Evolutionary conservation across 2,888 invertebrate species (phyloP).

Genomic region (Pelosia muscerda): DNA sequence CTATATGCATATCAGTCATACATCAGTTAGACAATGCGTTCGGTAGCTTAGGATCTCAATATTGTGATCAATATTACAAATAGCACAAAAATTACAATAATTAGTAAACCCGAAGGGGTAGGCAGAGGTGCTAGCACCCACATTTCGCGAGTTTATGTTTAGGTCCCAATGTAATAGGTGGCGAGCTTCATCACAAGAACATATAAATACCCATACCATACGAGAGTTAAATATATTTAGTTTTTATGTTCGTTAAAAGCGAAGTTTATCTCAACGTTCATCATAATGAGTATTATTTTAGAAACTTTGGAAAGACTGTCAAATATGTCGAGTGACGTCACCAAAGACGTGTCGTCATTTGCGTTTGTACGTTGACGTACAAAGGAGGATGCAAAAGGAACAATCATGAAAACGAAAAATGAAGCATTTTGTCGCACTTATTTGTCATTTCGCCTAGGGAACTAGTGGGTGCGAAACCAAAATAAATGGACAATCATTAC

Average conservation of each 20-base stretch:
- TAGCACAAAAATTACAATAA: too few species aligned
- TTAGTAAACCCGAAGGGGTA: too few species aligned
- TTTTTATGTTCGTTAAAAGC: conserved; percentile 27
- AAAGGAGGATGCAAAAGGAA: conserved; percentile 66
- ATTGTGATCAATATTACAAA: neutral
- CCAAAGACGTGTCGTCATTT: conserved; percentile 55
- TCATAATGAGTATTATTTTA: conserved; percentile 70
- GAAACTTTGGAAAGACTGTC: conserved; percentile 64
- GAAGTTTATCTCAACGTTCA: conserved; percentile 54
- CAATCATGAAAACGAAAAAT: conserved; percentile 66
- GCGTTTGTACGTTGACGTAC: conserved; percentile 56
- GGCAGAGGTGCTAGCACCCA: too few species aligned
- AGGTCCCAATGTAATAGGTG: too few species aligned
- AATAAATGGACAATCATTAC: conserved; percentile 69
- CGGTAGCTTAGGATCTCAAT: too few species aligned
- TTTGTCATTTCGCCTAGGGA: conserved; percentile 56
- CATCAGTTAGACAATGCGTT: too few species aligned
- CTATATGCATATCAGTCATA: too few species aligned
- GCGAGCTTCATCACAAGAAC: too few species aligned
- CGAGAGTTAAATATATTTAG: conserved; percentile 5
- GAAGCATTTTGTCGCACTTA: conserved; percentile 63
- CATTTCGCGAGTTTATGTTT: too few species aligned
- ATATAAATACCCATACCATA: neutral
- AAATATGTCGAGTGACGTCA: conserved; percentile 52
- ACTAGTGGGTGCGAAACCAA: conserved; percentile 61